Base-by-base conservation (phyloP, 1,140 invertebrate species). In the Drosophila takahashii region DNA sequence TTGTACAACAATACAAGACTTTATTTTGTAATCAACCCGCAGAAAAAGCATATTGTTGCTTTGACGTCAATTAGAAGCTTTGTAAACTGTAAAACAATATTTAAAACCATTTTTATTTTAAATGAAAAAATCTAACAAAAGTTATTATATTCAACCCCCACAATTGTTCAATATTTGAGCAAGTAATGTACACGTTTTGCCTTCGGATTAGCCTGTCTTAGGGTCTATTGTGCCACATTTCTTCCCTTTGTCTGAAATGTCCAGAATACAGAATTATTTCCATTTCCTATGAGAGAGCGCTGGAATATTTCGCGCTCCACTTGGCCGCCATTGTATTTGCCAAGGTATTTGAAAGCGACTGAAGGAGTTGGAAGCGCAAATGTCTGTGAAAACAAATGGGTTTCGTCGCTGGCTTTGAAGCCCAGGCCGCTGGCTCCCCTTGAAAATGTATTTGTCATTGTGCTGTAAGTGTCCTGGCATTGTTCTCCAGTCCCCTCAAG, bases 361-460 rank as follows among this genome's bases (percentile, higher is more conserved):
- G 39, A 37, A 47, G 45, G 44, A 51, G 54, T 57, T 67, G 64
- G 51, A 45, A 72, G 74, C 62, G 66, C 56, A 72, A 86, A 69
- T 64, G 67, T 66, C 60, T 71, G 52, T 41, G 61, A 77, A 67
- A 71, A 81, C 15, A 92, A 61, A 77, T 93, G 93, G 70, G 91
- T 81, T 66, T 84, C 90, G 22, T 91, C 27, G 37, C 42, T 54
- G 69, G 90, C 91, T 69, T 93, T 92, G 47, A 93, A 92, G 62
- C 57, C 15, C 9, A 15, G 13, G 6, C 18, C 1, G 18, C 18
- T n/a, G n/a, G 1, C 72, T 77, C 93, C 92, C 76, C 94, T 92
- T 86, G 94, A 94, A 47, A 94, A 90, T 77, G 94, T 94, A 79
- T 77, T 75, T 79, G 69, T 86, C 69, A 94, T 92, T 34, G 93